Evolutionary conservation across 1,140 invertebrate species (phyloP).

Genomic region (Brachionus paranguensis): DNA sequence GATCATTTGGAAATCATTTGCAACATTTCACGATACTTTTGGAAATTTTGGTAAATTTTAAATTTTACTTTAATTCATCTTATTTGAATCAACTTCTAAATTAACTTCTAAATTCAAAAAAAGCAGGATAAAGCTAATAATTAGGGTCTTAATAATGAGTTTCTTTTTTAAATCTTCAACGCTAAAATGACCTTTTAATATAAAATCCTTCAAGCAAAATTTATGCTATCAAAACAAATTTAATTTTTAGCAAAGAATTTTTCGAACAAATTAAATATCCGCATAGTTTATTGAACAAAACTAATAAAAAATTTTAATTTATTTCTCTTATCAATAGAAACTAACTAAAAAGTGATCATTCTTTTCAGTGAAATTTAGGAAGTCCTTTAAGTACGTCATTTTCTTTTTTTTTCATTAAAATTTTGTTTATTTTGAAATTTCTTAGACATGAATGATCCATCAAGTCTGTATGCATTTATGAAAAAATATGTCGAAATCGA

Average conservation of each 20-base stretch:
- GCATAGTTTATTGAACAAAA: too few relatives aligned
- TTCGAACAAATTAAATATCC: not conserved
- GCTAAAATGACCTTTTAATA: not conserved
- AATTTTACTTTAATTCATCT: not conserved
- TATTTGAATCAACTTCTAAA: too few relatives aligned
- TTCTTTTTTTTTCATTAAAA: too few relatives aligned
- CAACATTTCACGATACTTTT: not conserved
- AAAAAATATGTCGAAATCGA: constrained; percentile 31
- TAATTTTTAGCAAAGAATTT: not conserved
- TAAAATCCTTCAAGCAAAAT: not conserved
- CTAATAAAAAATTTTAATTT: too few relatives aligned
- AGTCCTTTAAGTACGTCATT: too few relatives aligned
- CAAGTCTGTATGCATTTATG: not conserved
- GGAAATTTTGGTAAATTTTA: not conserved
- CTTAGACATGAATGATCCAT: not conserved
- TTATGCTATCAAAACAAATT: not conserved
- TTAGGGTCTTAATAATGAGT: not conserved
- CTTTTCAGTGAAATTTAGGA: too few relatives aligned
- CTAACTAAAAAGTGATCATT: too few relatives aligned
- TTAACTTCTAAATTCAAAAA: too few relatives aligned
- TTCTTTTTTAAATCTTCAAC: not conserved
- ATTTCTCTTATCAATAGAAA: too few relatives aligned
- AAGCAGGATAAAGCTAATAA: not conserved
- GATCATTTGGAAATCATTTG: not conserved
- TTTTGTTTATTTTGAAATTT: not conserved